Evolutionary conservation across 2,797 vertebrate genomes (phyloP).

Genomic region (Ctenopoma multispine): DNA sequence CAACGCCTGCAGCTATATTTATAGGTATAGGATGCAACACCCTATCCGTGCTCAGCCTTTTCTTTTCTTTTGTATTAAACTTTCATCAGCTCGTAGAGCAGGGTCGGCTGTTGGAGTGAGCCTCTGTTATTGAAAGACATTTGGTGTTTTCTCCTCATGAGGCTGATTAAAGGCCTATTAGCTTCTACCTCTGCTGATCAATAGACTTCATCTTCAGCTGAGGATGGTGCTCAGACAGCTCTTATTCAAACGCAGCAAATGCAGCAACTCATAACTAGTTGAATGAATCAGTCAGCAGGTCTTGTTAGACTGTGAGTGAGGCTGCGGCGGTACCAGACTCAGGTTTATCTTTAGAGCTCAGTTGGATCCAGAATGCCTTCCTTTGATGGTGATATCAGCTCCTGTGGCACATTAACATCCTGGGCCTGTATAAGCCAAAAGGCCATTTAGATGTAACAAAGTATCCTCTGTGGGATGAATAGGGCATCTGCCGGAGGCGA

Average conservation of each 20-base stretch:
- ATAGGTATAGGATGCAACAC: slow-evolving; percentile 68
- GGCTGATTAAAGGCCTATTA: slow-evolving; percentile 55
- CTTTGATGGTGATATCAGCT: slow-evolving; percentile 77
- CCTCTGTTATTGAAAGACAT: slow-evolving; percentile 6
- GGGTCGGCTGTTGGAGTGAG: neutral
- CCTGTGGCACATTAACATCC: slow-evolving; percentile 82
- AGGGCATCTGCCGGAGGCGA: slow-evolving; percentile 82
- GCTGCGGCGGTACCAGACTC: slow-evolving; percentile 36
- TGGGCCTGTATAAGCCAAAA: slow-evolving; percentile 74
- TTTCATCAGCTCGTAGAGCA: slow-evolving; percentile 53
- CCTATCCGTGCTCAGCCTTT: slow-evolving; percentile 36
- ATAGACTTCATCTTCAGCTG: slow-evolving; percentile 31
- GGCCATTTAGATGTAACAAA: slow-evolving; percentile 83
- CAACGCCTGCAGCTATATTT: slow-evolving; percentile 70
- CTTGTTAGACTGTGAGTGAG: slow-evolving; percentile 10
- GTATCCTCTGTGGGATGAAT: slow-evolving; percentile 85
- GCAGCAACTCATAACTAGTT: slow-evolving; percentile 20
- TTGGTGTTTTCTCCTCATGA: slow-evolving; percentile 25
- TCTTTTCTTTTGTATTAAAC: slow-evolving; percentile 47
- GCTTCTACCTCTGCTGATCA: slow-evolving; percentile 56
- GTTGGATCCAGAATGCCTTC: slow-evolving; percentile 69
- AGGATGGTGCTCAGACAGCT: slow-evolving; percentile 9
- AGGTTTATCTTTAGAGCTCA: slow-evolving; percentile 48
- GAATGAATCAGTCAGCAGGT: neutral
- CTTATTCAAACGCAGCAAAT: slow-evolving; percentile 9